phyloP scores from a whole-genome alignment of 2,888 invertebrate genomes.

The Eupeodes luniger region DNA sequence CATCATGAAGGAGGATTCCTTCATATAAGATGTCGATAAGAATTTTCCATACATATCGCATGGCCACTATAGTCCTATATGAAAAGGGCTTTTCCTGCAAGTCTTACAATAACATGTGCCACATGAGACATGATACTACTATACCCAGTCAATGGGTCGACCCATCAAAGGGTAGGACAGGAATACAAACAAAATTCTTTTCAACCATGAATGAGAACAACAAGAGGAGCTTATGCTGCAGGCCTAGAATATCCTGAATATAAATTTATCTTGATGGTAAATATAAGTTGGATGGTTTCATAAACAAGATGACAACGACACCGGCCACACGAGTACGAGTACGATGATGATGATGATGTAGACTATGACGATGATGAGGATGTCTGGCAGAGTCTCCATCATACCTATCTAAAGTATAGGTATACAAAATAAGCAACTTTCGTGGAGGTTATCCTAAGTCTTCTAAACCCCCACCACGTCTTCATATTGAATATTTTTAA shows the following conservation, averaged over 20 bases:
- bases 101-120: conserved; percentile 49
- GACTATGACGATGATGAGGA: conserved; percentile 39
- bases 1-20: conserved; percentile 11
- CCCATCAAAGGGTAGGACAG: conserved; percentile 59
- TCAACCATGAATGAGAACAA: conserved; percentile 52
- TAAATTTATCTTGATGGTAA: conserved; percentile 59
- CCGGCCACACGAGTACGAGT: conserved; percentile 21
- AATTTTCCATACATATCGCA: conserved; percentile 17
- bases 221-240: conserved; percentile 37
- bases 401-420: too few species aligned
- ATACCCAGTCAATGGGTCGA: conserved; percentile 69
- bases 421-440: background rate
- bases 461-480: background rate
- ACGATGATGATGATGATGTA: conserved; percentile 26
- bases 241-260: conserved; percentile 71
- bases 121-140: conserved; percentile 26
- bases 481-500: conserved; percentile 17
- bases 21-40: conserved; percentile 45
- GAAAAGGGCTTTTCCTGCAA: conserved; percentile 4
- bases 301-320: conserved; percentile 72
- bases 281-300: conserved; percentile 67
- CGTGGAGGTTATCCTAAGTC: conserved; percentile 5
- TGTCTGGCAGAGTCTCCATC: conserved; percentile 42
- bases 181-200: conserved; percentile 32
- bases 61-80: background rate